Base-by-base conservation (phyloP, 2,113 vertebrate species). In the Mus spicilegus region DNA sequence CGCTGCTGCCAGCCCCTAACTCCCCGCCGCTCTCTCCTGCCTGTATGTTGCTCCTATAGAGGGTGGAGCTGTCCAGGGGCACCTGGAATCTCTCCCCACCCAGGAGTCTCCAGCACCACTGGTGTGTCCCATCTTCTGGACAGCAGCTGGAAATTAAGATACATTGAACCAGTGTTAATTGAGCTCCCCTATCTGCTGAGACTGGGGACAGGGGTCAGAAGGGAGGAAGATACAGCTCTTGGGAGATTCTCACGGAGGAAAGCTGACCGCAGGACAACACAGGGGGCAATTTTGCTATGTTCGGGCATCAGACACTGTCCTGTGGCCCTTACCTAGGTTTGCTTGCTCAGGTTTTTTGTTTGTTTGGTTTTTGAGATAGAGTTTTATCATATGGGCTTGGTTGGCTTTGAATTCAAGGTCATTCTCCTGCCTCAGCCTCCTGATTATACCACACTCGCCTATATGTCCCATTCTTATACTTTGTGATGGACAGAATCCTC, bases 241-340 rank as follows among this genome's bases (percentile, higher is more conserved):
- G 39, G 39, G 88, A 51, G 84, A 46, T 63, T 33, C n/a, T 2
- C 5, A 39, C 39, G 0, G 26, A 88, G 61, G n/a, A 58, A 80
- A 36, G 33, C 3, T 2, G 8, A 33, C 4, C 7, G 0, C 17
- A 8, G 33, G 49, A 5, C 12, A 14, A 10, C n/a, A 39, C 0
- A 49, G 19, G 42, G 30, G 51, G 75, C 65, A 91, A 6, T 1
- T 16, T 6, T 30, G 7, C 20, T 28, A 46, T 81, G 16, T 6
- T 7, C 7, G 0, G 7, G 28, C 51, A 24, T 30, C 26, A 36
- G 61, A 72, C 19, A 8, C 24, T n/a, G 69, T 26, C 36, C 20
- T 26, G 11, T 67, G 58, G 7, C n/a, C 56, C 24, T 75, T 75
- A 9, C 1, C 0, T 9, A 0, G 17, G 4, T 58, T 46, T 54